phyloP scores from a whole-genome alignment of 2,113 vertebrate genomes.

The Eretmochelys imbricata region DNA sequence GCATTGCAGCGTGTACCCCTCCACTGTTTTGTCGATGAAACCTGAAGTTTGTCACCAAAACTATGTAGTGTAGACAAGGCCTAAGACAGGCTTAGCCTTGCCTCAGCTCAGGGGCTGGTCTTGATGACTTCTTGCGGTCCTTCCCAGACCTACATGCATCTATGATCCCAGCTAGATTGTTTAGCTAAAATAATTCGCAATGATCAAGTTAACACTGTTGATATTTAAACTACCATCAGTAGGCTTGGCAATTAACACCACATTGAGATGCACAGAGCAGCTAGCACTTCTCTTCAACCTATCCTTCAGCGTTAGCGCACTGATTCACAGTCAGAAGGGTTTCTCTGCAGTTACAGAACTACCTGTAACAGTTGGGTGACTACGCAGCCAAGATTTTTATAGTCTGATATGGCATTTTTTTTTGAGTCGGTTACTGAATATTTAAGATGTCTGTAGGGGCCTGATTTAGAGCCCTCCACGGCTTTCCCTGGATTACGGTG shows the following conservation, averaged over 20 bases:
- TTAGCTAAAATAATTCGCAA: too few species aligned
- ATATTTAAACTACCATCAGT: too few species aligned
- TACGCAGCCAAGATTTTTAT: background rate
- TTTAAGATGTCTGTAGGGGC: background rate
- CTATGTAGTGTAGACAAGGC: too few species aligned
- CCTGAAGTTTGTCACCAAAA: too few species aligned
- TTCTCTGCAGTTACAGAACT: background rate
- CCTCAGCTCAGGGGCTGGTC: background rate
- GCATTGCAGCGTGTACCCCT: too few species aligned
- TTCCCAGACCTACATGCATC: background rate
- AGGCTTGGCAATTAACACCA: too few species aligned
- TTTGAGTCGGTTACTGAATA: background rate
- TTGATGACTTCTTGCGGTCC: background rate
- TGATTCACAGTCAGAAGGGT: background rate
- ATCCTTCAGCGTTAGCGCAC: too few species aligned
- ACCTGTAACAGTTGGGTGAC: background rate
- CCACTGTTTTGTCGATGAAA: too few species aligned
- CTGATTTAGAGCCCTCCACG: background rate
- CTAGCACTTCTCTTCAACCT: background rate
- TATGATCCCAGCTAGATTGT: background rate
- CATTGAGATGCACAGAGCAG: background rate
- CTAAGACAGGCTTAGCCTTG: background rate
- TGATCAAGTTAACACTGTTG: too few species aligned
- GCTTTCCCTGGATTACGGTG: background rate
- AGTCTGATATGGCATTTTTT: background rate